These are phyloP conservation scores for Oryctes rhinoceros DNA, from an alignment of 1,140 invertebrate genomes.

Conservation along the genomic window DNA sequence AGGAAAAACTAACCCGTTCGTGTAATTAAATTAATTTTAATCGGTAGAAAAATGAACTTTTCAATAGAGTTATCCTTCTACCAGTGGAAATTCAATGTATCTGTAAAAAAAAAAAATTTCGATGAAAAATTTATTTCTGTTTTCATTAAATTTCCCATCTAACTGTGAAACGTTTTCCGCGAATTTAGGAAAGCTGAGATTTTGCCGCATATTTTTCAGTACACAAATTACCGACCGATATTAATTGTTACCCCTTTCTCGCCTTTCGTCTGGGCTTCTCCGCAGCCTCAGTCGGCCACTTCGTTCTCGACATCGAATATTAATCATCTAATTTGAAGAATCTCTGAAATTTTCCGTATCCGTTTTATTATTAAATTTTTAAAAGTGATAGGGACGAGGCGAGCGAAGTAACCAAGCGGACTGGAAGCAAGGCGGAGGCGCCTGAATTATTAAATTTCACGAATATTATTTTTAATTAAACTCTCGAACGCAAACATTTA, in stretches of 20 bases:
- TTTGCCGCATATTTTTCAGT: too few species aligned
- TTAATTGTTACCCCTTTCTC: conserved; percentile 15
- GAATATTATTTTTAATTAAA: conserved; percentile 37
- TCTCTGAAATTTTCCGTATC: conserved; percentile 27
- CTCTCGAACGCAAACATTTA: conserved; percentile 37
- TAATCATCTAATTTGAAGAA: conserved; percentile 34
- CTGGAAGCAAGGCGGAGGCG: neutral
- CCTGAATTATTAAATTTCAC: conserved; percentile 30
- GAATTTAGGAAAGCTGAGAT: too few species aligned
- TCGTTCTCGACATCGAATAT: conserved; percentile 4
- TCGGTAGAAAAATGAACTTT: too few species aligned
- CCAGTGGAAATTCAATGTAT: too few species aligned
- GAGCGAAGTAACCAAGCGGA: neutral
- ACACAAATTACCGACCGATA: neutral
- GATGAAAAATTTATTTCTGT: too few species aligned
- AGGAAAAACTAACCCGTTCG: too few species aligned
- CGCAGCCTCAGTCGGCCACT: neutral
- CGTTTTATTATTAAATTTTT: conserved; percentile 37
- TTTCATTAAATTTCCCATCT: too few species aligned
- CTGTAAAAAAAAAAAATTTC: too few species aligned
- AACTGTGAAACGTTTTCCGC: too few species aligned
- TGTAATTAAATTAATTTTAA: too few species aligned
- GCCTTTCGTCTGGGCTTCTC: neutral
- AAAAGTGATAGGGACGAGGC: neutral
- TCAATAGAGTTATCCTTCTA: too few species aligned